Conservation (phyloP, 2,797 vertebrate species). For the Semotilus atromaculatus region DNA sequence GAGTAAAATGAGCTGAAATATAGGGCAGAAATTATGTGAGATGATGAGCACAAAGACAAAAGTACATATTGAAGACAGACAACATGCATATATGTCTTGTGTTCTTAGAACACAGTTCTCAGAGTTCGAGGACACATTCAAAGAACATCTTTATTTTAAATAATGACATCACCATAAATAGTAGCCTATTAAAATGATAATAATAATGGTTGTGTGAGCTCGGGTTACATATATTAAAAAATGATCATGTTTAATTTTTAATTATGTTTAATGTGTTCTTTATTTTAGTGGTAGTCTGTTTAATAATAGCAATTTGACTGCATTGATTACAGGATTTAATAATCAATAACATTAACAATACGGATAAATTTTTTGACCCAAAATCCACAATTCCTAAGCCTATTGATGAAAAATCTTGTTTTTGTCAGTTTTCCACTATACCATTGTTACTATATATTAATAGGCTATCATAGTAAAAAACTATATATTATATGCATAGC, state of each 20-base stretch:
- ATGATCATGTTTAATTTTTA: not conserved
- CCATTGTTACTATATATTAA: not conserved
- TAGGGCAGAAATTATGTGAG: not conserved
- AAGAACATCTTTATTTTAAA: not conserved
- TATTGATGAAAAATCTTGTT: not conserved
- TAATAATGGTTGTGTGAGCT: not conserved
- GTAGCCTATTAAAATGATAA: not conserved
- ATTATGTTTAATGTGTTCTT: not conserved
- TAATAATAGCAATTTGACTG: not conserved
- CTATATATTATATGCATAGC: too few relatives aligned
- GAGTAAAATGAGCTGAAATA: slow-evolving; percentile 36
- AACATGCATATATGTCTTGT: not conserved
- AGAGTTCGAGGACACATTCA: not conserved
- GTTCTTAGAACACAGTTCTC: too few relatives aligned
- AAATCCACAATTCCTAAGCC: not conserved
- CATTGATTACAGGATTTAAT: not conserved
- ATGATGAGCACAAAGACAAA: not conserved
- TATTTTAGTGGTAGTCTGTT: not conserved
- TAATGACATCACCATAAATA: not conserved
- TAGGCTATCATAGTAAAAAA: too few relatives aligned
- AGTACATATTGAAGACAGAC: not conserved
- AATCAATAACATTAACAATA: not conserved
- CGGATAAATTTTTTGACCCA: not conserved
- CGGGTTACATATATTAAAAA: not conserved
- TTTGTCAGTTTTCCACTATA: not conserved